A percentile compares a stretch with the other conserved stretches of the same genome.
Evolutionary conservation across 2,113 vertebrate species (phyloP).

Genomic region (Bettongia penicillata): DNA sequence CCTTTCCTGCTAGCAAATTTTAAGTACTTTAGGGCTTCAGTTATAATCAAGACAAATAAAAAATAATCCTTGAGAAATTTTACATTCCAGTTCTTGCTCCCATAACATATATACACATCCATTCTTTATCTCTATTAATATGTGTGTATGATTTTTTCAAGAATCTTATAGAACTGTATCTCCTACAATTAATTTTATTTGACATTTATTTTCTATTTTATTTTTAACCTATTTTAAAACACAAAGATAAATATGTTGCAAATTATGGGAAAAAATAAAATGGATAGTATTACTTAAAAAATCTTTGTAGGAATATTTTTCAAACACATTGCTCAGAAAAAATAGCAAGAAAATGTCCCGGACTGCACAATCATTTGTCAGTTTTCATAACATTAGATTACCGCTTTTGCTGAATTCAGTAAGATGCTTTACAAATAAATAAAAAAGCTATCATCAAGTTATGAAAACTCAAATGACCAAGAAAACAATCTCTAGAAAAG

Average conservation of each 20-base stretch:
- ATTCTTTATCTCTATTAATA: not conserved
- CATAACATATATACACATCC: not conserved
- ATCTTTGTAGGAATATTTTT: not conserved
- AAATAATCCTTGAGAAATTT: not conserved
- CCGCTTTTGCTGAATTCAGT: not conserved
- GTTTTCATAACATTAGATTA: not conserved
- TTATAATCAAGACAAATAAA: not conserved
- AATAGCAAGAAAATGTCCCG: not conserved
- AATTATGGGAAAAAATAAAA: not conserved
- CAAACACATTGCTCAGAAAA: not conserved
- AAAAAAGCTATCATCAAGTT: not conserved
- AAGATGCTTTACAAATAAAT: not conserved
- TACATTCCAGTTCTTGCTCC: not conserved
- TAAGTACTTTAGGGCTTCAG: not conserved
- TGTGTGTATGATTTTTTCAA: not conserved
- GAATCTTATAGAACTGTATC: not conserved
- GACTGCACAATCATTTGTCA: not conserved
- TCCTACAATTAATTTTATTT: not conserved
- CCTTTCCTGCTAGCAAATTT: not conserved
- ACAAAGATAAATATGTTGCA: too few relatives aligned
- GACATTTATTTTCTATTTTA: not conserved
- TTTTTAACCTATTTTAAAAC: not conserved
- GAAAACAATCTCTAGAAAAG: not conserved
- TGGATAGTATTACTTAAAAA: not conserved
- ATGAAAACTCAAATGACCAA: not conserved